A percentile compares a stretch with the other conserved stretches of the same genome.
Evolutionary conservation across 2,113 vertebrate species (phyloP).

Genomic region (Turdus rufiventris): DNA sequence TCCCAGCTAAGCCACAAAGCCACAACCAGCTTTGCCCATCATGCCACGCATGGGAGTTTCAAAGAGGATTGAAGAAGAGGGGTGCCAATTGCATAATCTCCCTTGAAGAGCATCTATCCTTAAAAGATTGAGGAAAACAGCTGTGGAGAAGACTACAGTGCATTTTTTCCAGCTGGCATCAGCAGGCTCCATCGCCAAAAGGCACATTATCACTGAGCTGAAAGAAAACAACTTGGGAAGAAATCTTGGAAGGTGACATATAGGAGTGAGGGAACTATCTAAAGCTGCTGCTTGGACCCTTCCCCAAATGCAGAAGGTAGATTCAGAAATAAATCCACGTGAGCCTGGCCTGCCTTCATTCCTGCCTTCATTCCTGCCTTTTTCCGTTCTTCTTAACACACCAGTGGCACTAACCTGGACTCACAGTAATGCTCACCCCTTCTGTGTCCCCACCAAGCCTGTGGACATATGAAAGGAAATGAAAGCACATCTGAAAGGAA

Average conservation of each 20-base stretch:
- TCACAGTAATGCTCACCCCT: background rate
- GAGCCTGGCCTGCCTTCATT: background rate
- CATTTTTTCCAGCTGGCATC: constrained; percentile 52
- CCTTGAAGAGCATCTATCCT: constrained; percentile 27
- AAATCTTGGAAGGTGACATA: background rate
- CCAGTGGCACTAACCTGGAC: background rate
- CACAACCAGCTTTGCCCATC: background rate
- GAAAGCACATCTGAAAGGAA: background rate
- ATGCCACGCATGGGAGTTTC: background rate
- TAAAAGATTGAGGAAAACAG: constrained; percentile 22
- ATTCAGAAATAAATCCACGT: background rate
- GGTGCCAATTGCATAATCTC: background rate
- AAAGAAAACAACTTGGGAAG: constrained; percentile 39
- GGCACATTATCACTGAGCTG: constrained; percentile 10
- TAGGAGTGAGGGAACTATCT: background rate
- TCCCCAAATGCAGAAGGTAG: background rate
- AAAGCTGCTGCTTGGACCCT: background rate
- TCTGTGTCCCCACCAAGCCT: background rate
- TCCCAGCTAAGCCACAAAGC: background rate
- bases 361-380: background rate
- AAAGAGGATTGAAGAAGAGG: constrained; percentile 12
- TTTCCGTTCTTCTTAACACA: background rate
- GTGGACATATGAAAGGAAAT: background rate
- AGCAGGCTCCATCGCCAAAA: background rate
- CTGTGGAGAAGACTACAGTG: constrained; percentile 9